phyloP scores from a whole-genome alignment of 1,140 invertebrate genomes.

The Drosophila baimaii region DNA sequence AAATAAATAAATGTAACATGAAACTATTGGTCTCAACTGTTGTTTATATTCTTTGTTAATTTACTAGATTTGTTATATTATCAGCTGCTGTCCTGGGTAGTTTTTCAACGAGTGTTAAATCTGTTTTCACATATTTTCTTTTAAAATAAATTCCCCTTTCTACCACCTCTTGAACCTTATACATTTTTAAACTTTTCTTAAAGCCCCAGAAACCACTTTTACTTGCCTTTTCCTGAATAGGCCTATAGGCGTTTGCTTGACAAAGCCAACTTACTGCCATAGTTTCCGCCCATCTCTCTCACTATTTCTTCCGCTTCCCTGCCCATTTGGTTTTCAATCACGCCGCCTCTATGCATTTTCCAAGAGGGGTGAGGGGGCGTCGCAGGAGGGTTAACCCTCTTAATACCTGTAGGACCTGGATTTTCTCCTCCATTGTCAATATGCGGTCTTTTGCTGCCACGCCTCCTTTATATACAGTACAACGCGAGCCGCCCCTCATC shows the following conservation, averaged over 20 bases:
- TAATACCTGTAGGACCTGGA: conserved; percentile 9
- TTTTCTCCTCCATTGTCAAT: conserved; percentile 53
- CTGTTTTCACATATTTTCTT: not conserved
- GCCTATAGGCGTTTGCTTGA: not conserved
- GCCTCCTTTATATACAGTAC: conserved; percentile 3
- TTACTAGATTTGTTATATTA: too few relatives aligned
- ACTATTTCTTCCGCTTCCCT: conserved; percentile 23
- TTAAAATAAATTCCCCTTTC: not conserved
- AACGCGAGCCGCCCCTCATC: conserved; percentile 8
- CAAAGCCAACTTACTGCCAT: conserved; percentile 17
- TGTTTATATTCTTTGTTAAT: too few relatives aligned
- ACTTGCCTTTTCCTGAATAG: not conserved
- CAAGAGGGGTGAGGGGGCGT: too few relatives aligned
- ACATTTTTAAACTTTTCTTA: not conserved
- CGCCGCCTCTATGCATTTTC: conserved; percentile 25
- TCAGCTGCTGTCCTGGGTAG: too few relatives aligned
- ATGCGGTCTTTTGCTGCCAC: conserved; percentile 46
- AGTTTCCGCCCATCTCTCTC: conserved; percentile 7
- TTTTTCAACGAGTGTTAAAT: not conserved
- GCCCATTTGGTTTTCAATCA: conserved; percentile 31
- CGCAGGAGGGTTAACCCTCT: conserved; percentile 12
- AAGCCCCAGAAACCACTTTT: conserved; percentile 14
- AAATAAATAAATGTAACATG: too few relatives aligned
- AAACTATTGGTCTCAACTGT: too few relatives aligned
- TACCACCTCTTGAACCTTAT: too few relatives aligned